Evolutionary conservation across 1,140 invertebrate genomes (phyloP).

Genomic region (Nomia melanderi): DNA sequence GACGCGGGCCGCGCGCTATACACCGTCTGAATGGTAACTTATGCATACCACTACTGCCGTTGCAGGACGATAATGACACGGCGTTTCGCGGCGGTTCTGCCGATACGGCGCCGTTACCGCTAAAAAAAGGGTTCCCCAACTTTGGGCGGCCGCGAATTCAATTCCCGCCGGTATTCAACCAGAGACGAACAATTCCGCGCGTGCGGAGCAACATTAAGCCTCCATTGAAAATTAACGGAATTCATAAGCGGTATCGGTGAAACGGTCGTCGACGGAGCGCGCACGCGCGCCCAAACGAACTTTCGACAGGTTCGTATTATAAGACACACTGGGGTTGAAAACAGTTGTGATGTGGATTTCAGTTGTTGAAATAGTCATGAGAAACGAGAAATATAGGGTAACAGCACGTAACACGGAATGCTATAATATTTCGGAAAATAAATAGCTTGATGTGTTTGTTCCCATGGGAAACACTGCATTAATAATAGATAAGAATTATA

Average conservation of each 20-base stretch:
- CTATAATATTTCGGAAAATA: too few species aligned
- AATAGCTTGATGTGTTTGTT: too few species aligned
- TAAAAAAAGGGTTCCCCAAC: slow-evolving; percentile 13
- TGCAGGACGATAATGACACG: slow-evolving; percentile 46
- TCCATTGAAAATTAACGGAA: slow-evolving; percentile 11
- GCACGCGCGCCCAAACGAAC: background rate
- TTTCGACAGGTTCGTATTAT: background rate
- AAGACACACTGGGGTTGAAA: too few species aligned
- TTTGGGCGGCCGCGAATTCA: slow-evolving; percentile 10
- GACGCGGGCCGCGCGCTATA: slow-evolving; percentile 35
- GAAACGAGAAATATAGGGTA: too few species aligned
- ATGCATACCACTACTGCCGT: slow-evolving; percentile 29
- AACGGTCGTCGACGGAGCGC: background rate
- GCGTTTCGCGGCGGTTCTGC: background rate
- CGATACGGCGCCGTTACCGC: slow-evolving; percentile 17
- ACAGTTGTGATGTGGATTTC: too few species aligned
- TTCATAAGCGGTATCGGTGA: background rate
- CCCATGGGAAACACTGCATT: too few species aligned
- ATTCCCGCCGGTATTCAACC: slow-evolving; percentile 15
- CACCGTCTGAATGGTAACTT: slow-evolving; percentile 57
- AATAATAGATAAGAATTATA: too few species aligned
- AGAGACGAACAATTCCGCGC: slow-evolving; percentile 3
- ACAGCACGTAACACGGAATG: too few species aligned
- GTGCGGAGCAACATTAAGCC: background rate
- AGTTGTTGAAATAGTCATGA: too few species aligned